Conservation (phyloP, 2,888 invertebrate genomes). For the Colostygia pectinataria region DNA sequence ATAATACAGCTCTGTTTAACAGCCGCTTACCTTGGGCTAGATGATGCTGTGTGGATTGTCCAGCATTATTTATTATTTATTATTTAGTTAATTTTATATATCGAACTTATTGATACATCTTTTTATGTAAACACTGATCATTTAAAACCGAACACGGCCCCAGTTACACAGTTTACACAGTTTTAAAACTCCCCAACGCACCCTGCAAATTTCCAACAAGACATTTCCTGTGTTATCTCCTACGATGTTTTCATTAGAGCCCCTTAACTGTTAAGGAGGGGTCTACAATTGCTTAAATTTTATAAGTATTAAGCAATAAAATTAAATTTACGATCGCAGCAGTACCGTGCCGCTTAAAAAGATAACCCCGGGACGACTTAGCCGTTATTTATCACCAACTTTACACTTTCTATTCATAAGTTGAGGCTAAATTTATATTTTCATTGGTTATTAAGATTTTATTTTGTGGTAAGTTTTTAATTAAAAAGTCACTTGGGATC, state of each 20-base stretch:
- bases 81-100: too few relatives aligned
- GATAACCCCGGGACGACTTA: conserved; percentile 64
- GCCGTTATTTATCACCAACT: conserved; percentile 59
- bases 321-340: conserved; percentile 62
- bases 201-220: conserved; percentile 29
- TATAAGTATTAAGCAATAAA: conserved; percentile 60
- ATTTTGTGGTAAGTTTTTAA: conserved; percentile 41
- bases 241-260: conserved; percentile 34
- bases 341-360: conserved; percentile 53
- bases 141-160: too few relatives aligned
- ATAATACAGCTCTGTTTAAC: too few relatives aligned
- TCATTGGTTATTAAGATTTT: conserved; percentile 51
- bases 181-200: conserved; percentile 21
- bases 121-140: too few relatives aligned
- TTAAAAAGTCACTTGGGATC: conserved; percentile 32
- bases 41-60: too few relatives aligned
- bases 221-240: conserved; percentile 31
- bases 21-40: too few relatives aligned
- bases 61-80: too few relatives aligned
- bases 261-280: conserved; percentile 28
- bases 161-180: not conserved
- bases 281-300: conserved; percentile 55
- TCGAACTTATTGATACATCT: too few relatives aligned
- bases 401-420: conserved; percentile 58
- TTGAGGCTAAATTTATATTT: conserved; percentile 56